phyloP scores from a whole-genome alignment of 2,888 invertebrate species.

The Polydrusus pterygomalis region DNA sequence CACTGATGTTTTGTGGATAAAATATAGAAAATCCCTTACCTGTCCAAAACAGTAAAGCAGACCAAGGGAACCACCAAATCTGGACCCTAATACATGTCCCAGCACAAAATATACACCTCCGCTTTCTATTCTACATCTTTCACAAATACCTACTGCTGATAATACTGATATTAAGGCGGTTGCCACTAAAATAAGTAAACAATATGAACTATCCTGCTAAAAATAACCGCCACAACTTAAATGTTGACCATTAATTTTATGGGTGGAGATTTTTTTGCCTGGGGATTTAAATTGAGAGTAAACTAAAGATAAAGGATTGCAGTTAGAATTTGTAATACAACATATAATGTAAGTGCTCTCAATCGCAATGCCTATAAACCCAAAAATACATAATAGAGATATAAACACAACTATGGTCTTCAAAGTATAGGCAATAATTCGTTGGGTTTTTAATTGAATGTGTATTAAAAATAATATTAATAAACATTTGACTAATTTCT shows the following conservation, averaged over 20 bases:
- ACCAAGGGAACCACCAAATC: slow-evolving; percentile 94
- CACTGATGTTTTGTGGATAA: neutral
- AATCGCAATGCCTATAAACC: too few relatives aligned
- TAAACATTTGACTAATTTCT: slow-evolving; percentile 3
- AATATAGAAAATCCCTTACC: slow-evolving; percentile 74
- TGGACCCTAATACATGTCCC: slow-evolving; percentile 94
- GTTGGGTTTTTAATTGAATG: too few relatives aligned
- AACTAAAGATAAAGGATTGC: too few relatives aligned
- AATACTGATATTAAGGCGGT: slow-evolving; percentile 94
- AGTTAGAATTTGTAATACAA: too few relatives aligned
- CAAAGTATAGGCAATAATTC: too few relatives aligned
- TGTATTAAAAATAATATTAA: neutral
- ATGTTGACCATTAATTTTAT: too few relatives aligned
- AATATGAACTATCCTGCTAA: neutral
- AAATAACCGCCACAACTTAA: too few relatives aligned
- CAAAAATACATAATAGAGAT: too few relatives aligned
- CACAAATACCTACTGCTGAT: slow-evolving; percentile 97
- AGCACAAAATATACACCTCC: slow-evolving; percentile 98
- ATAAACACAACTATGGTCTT: too few relatives aligned
- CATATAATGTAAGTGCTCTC: too few relatives aligned
- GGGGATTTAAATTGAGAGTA: too few relatives aligned
- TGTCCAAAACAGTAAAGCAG: slow-evolving; percentile 97
- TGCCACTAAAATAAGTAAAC: slow-evolving; percentile 77
- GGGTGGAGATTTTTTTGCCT: too few relatives aligned
- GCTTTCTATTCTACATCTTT: slow-evolving; percentile 94